A percentile compares a stretch with the other conserved stretches of the same genome.
phyloP scores from a whole-genome alignment of 2,888 invertebrate species.

The Acrocyrtus sp. region DNA sequence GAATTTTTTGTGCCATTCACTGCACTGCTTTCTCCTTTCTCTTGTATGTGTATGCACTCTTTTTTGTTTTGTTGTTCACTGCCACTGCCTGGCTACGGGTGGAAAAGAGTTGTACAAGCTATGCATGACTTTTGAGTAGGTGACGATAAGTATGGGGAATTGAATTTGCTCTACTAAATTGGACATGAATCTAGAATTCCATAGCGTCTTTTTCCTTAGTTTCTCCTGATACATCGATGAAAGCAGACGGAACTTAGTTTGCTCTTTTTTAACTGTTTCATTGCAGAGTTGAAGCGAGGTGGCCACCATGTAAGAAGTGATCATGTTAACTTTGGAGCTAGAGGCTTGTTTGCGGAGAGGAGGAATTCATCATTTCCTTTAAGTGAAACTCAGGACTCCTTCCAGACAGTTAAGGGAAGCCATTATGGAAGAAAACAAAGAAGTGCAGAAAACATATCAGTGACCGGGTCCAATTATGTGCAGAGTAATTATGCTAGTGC shows the following conservation, averaged over 20 bases:
- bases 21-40: too few species aligned
- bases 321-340: too few species aligned
- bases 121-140: too few species aligned
- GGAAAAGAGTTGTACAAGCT: neutral
- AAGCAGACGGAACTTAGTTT: neutral
- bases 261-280: neutral
- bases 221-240: neutral
- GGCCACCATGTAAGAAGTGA: neutral
- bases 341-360: neutral
- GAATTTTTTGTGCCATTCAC: too few species aligned
- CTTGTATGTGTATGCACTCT: too few species aligned
- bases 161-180: too few species aligned
- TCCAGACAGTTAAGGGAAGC: too few species aligned
- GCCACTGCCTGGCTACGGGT: constrained; percentile 28
- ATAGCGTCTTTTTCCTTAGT: neutral
- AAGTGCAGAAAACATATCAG: neutral
- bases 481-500: constrained; percentile 23
- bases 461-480: too few species aligned
- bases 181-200: too few species aligned
- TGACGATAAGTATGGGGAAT: too few species aligned
- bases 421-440: neutral
- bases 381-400: too few species aligned
- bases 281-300: neutral
- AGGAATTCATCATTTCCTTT: constrained; percentile 4
- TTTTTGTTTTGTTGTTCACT: constrained; percentile 8